Percentiles rank a stretch among this genome's conserved stretches.
phyloP scores from a whole-genome alignment of 2,888 invertebrate species.

The Cryptocephalus primarius region DNA sequence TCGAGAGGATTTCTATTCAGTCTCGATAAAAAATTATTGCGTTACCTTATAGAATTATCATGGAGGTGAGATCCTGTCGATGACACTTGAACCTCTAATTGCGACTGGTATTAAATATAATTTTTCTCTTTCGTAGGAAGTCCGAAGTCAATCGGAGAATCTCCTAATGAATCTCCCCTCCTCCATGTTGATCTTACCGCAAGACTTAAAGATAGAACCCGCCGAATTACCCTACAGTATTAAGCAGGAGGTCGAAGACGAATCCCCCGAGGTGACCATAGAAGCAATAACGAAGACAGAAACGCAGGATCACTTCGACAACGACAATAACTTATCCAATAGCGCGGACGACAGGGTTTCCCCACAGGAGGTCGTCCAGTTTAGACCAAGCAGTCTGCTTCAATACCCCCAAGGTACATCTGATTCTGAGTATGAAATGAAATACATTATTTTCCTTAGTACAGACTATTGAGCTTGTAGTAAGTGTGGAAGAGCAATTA shows the following conservation, averaged over 20 bases:
- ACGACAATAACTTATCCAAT: slow-evolving; percentile 5
- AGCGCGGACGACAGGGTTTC: neutral
- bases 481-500: too few species aligned
- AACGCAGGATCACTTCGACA: slow-evolving; percentile 1
- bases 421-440: too few species aligned
- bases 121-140: slow-evolving; percentile 42
- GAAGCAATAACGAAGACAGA: slow-evolving; percentile 15
- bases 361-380: neutral
- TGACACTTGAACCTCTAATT: too few species aligned
- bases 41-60: too few species aligned
- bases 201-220: slow-evolving; percentile 29
- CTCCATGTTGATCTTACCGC: slow-evolving; percentile 36
- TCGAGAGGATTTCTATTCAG: neutral
- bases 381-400: too few species aligned
- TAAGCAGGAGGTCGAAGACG: slow-evolving; percentile 16
- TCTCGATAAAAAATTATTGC: too few species aligned
- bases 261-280: slow-evolving; percentile 17
- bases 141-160: slow-evolving; percentile 45
- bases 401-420: too few species aligned
- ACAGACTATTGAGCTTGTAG: too few species aligned
- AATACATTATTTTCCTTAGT: too few species aligned
- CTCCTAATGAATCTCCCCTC: slow-evolving; percentile 39
- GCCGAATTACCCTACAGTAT: slow-evolving; percentile 18
- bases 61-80: too few species aligned
- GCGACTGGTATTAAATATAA: neutral